phyloP scores from a whole-genome alignment of 2,113 vertebrate species.

The Etia nguti region DNA sequence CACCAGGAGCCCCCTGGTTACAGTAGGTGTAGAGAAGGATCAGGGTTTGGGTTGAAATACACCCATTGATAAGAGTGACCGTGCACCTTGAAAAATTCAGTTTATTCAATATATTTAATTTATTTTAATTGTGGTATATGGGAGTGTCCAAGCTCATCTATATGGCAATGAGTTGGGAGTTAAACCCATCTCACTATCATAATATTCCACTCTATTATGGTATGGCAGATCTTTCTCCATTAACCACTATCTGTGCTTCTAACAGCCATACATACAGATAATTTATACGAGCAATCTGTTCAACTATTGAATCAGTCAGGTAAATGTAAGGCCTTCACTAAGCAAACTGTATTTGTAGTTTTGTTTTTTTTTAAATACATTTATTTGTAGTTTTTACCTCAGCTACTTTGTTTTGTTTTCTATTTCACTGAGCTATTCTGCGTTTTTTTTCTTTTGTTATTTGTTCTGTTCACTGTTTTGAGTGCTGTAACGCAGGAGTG shows the following conservation, averaged over 20 bases:
- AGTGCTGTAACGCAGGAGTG: not conserved
- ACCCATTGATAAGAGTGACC: not conserved
- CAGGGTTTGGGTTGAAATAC: not conserved
- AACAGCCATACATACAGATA: not conserved
- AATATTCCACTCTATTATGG: not conserved
- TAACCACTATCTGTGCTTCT: not conserved
- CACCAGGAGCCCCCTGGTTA: not conserved
- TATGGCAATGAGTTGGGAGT: not conserved
- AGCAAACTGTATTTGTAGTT: not conserved
- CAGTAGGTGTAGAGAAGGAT: not conserved
- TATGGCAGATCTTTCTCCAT: not conserved
- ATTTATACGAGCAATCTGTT: not conserved
- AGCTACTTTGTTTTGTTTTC: not conserved
- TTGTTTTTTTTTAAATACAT: accelerated
- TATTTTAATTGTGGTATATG: not conserved
- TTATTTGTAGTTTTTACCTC: not conserved
- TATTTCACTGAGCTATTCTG: not conserved
- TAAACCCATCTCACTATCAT: not conserved
- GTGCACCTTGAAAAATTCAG: not conserved
- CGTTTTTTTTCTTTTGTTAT: not conserved
- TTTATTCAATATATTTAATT: no score
- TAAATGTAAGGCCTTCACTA: not conserved
- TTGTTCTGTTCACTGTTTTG: not conserved
- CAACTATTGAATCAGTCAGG: not conserved
- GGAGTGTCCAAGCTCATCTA: not conserved